Conservation (phyloP, 2,113 vertebrate genomes). For the Leucoraja erinaceus region DNA sequence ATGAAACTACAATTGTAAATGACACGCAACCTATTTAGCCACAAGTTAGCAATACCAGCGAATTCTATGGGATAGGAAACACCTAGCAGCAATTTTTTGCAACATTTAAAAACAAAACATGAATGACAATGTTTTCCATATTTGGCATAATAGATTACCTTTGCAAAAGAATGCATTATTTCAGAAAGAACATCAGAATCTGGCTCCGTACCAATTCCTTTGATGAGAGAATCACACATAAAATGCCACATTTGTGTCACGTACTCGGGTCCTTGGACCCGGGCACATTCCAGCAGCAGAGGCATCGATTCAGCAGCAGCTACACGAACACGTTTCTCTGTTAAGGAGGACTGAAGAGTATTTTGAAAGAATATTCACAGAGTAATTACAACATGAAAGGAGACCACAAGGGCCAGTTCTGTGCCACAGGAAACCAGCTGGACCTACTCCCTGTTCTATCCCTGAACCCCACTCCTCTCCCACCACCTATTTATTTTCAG, state of each 20-base stretch:
- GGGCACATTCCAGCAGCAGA: conserved; percentile 83
- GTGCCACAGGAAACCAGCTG: no score
- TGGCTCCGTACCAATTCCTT: conserved; percentile 91
- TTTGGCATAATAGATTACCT: conserved; percentile 59
- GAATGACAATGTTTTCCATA: background rate
- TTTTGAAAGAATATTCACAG: background rate
- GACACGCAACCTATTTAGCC: no score
- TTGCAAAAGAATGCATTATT: conserved; percentile 97
- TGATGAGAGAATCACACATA: conserved; percentile 97
- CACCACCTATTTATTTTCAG: no score
- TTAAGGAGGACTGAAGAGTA: conserved; percentile 62
- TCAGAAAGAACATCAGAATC: conserved; percentile 94
- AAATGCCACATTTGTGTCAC: conserved; percentile 99
- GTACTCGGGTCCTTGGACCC: conserved; percentile 86
- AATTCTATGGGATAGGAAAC: background rate
- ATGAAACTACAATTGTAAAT: no score
- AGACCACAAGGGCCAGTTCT: no score
- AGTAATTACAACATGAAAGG: no score
- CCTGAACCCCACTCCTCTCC: no score
- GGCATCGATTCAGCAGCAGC: conserved; percentile 96
- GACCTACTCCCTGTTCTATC: no score
- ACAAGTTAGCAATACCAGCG: no score
- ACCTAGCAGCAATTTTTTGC: background rate
- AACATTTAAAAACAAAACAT: background rate
- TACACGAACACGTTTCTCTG: conserved; percentile 74